Evolutionary conservation across 2,888 invertebrate species (phyloP).

Genomic region (Cenopis cana): DNA sequence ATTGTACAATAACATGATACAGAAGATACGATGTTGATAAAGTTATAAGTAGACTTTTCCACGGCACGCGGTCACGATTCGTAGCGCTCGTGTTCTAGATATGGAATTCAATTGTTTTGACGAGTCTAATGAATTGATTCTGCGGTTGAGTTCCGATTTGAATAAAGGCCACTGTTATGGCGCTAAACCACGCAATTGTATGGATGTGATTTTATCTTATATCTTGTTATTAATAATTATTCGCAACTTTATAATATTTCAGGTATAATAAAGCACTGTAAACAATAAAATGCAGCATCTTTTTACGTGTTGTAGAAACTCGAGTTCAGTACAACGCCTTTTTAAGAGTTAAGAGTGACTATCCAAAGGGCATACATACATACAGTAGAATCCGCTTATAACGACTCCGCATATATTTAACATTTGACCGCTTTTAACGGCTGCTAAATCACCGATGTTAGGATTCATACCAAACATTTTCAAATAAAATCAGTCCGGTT

Average conservation of each 20-base stretch:
- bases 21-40: slow-evolving; percentile 6
- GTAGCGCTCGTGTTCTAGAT: slow-evolving; percentile 65
- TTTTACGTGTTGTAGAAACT: neutral
- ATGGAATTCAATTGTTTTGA: slow-evolving; percentile 73
- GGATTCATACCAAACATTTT: too few species aligned
- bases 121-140: slow-evolving; percentile 71
- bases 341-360: too few species aligned
- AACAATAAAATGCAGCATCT: neutral
- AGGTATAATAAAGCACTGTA: neutral
- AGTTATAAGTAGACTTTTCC: slow-evolving; percentile 47
- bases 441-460: too few species aligned
- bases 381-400: too few species aligned
- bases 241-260: slow-evolving; percentile 37
- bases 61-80: slow-evolving; percentile 69
- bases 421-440: too few species aligned
- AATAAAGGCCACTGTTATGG: slow-evolving; percentile 60
- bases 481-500: too few species aligned
- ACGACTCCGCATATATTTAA: too few species aligned
- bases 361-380: too few species aligned
- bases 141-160: slow-evolving; percentile 51
- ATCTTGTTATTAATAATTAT: slow-evolving; percentile 32
- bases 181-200: slow-evolving; percentile 35
- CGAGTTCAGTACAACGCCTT: neutral
- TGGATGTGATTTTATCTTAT: slow-evolving; percentile 28
- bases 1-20: neutral